Conservation (phyloP, 1,140 invertebrate genomes). For the Ladona fulva region DNA sequence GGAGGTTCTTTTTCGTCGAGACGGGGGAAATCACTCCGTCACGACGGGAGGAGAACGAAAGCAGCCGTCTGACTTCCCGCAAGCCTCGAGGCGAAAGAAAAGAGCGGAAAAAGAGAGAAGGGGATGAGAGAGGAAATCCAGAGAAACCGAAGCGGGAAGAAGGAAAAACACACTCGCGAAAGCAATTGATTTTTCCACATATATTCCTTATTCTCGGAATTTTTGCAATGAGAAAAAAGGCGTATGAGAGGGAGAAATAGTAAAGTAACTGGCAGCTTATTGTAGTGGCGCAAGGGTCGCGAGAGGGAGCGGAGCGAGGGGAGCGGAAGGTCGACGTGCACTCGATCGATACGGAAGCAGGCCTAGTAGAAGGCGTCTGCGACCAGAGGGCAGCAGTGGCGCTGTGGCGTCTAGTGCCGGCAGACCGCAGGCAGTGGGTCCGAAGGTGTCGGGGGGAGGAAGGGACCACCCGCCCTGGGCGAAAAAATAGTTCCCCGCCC, state of each 20-base stretch:
- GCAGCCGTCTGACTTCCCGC: slow-evolving; percentile 16
- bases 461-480: slow-evolving; percentile 20
- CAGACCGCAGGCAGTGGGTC: slow-evolving; percentile 15
- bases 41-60: slow-evolving; percentile 12
- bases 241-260: slow-evolving; percentile 15
- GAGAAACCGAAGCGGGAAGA: slow-evolving; percentile 13
- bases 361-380: slow-evolving; percentile 13
- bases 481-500: neutral
- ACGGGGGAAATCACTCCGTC: slow-evolving; percentile 18
- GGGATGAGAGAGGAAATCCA: slow-evolving; percentile 12
- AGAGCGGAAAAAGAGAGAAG: slow-evolving; percentile 14
- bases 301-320: slow-evolving; percentile 37
- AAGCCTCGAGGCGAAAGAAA: neutral
- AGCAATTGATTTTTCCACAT: no score
- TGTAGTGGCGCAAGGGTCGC: slow-evolving; percentile 39
- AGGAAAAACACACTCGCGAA: neutral
- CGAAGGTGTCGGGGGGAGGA: slow-evolving; percentile 26
- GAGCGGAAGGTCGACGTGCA: slow-evolving; percentile 15
- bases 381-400: slow-evolving; percentile 11
- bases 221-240: neutral
- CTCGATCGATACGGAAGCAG: slow-evolving; percentile 11
- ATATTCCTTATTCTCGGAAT: neutral
- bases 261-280: slow-evolving; percentile 30
- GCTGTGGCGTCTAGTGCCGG: slow-evolving; percentile 7
- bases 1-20: slow-evolving; percentile 25